Base-by-base conservation (phyloP, 2,888 invertebrate genomes). In the Belgica antarctica region DNA sequence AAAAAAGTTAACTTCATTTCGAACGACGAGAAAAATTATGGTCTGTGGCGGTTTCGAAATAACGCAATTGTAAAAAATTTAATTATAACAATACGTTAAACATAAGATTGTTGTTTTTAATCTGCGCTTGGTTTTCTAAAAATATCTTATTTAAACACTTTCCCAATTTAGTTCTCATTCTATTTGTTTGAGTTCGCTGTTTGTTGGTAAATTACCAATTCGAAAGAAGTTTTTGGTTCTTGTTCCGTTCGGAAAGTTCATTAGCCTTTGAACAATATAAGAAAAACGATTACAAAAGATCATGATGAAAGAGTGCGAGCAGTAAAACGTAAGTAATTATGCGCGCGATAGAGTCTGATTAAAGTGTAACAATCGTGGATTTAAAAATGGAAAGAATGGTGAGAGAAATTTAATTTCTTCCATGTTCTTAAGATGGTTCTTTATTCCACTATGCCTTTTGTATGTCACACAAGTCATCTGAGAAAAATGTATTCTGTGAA, bases 271-370 rank as follows among this genome's bases (percentile, higher is more conserved):
- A 31, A 4, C 41, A 15, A 41, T 22, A 52, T 52, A 22, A 22
- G 52, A 52, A 22, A 12, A 17, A 22, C 5, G 17, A 52, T 52
- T 17, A 12, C 34, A 31, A 12, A 31, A 31, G 34, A 31, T 8
- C 5, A 31, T 31, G 34, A 31, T 31, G 34, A 31, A 12, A 31
- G 12, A 31, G 12, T n/a, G 12, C 34, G 34, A 31, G 34, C 12
- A n/a, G 34, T 47, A n/a, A 24, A 63, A 36, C 36, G 36, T 63
- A 63, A 36, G 63, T 63, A 63, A 63, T 63, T 63, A 63, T 41
- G 41, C 36, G 41, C 63, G 36, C 17, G 63, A 63, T 63, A 63
- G 34, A 52, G 2, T 36, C 22, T 41, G 63, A 34, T 63, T 63
- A 36, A 41, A 63, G 34, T 63, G 63, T 63, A 52, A 52, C 52